These are phyloP conservation scores for Hyles euphorbiae DNA, from an alignment of 1,140 invertebrate species.

Conservation along the genomic window DNA sequence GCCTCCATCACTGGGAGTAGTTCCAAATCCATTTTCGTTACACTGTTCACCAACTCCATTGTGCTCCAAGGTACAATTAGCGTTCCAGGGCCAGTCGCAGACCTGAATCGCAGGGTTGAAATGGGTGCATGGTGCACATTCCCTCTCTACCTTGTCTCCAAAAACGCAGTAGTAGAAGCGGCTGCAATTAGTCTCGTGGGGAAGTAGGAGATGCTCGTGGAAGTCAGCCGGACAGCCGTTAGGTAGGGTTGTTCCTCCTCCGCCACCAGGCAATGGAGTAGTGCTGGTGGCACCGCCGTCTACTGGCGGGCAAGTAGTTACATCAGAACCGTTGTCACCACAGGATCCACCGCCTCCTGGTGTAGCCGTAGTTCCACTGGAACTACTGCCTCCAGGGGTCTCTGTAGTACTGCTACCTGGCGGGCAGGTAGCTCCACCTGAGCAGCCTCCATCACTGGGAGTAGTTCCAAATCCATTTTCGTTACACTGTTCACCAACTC, in stretches of 20 bases:
- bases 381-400: neutral
- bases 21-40: neutral
- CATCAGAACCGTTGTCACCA: too few species aligned
- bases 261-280: too few species aligned
- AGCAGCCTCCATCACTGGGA: neutral
- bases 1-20: neutral
- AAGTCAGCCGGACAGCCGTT: slow-evolving; percentile 36
- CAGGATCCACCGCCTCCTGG: too few species aligned
- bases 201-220: slow-evolving; percentile 25
- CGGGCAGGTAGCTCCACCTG: neutral
- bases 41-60: neutral
- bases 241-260: neutral
- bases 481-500: neutral
- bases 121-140: slow-evolving; percentile 22
- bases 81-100: slow-evolving; percentile 28
- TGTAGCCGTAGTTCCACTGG: too few species aligned
- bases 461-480: neutral
- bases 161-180: slow-evolving; percentile 39
- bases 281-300: too few species aligned
- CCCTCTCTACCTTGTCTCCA: slow-evolving; percentile 26
- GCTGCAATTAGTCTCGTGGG: slow-evolving; percentile 30
- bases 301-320: too few species aligned
- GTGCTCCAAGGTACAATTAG: slow-evolving; percentile 11
- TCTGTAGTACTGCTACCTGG: neutral
- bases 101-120: slow-evolving; percentile 13